Conservation (phyloP, 2,113 vertebrate species). For the Bos javanicus region DNA sequence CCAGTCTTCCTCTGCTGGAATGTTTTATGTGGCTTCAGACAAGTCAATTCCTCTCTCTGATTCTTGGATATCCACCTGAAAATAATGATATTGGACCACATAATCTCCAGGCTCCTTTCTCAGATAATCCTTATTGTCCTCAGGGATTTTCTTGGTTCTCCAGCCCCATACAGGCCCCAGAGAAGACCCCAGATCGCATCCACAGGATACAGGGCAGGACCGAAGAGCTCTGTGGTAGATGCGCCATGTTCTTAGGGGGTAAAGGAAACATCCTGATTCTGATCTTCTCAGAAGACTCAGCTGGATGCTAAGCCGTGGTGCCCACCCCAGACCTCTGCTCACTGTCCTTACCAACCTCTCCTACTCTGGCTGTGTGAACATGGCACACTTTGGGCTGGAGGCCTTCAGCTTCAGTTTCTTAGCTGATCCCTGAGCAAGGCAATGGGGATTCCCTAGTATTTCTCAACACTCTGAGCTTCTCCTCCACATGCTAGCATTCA, state of each 20-base stretch:
- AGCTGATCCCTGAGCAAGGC: background rate
- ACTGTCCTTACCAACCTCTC: background rate
- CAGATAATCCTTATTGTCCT: background rate
- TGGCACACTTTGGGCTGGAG: background rate
- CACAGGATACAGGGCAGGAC: background rate
- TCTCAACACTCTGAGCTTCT: background rate
- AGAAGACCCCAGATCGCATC: background rate
- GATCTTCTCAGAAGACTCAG: background rate
- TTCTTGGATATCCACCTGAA: background rate
- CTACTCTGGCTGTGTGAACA: background rate
- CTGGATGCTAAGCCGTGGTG: background rate
- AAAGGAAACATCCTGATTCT: background rate
- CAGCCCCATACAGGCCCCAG: background rate
- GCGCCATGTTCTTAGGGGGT: accelerated
- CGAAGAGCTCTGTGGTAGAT: background rate
- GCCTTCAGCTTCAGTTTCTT: constrained; percentile 14
- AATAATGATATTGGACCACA: background rate
- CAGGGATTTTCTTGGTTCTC: background rate
- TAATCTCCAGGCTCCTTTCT: background rate
- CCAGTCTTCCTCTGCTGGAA: background rate
- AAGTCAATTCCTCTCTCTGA: background rate
- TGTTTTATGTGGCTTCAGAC: background rate
- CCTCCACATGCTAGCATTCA: background rate
- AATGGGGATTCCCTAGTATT: constrained; percentile 14
- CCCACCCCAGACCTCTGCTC: background rate